These are phyloP conservation scores for Drosophila nigricruria DNA, from an alignment of 2,888 invertebrate genomes.

Conservation along the genomic window DNA sequence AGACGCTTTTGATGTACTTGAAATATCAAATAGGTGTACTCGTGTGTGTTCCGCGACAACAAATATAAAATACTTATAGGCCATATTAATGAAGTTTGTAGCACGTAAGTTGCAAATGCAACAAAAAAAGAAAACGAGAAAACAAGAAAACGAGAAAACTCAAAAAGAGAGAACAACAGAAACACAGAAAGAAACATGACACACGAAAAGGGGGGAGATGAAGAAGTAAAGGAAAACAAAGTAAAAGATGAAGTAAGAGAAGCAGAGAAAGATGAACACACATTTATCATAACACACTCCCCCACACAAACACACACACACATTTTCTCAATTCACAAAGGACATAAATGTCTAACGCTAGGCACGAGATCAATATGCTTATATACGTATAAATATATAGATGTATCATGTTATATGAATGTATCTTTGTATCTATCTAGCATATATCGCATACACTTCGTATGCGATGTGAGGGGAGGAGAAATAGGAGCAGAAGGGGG, in stretches of 20 bases:
- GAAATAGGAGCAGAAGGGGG: background rate
- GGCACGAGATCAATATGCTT: slow-evolving; percentile 18
- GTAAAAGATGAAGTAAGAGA: background rate
- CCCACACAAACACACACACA: background rate
- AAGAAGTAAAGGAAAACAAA: background rate
- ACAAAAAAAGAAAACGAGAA: slow-evolving; percentile 20
- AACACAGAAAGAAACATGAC: background rate
- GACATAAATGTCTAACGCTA: slow-evolving; percentile 21
- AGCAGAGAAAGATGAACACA: background rate
- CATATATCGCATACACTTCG: slow-evolving; percentile 30
- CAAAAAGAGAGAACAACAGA: background rate
- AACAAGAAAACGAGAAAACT: slow-evolving; percentile 19
- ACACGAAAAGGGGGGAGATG: background rate
- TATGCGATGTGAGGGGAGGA: background rate
- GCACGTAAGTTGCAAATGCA: slow-evolving; percentile 57
- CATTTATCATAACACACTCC: background rate
- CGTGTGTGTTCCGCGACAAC: slow-evolving; percentile 31
- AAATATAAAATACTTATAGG: slow-evolving; percentile 58
- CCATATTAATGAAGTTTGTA: slow-evolving; percentile 78
- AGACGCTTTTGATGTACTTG: slow-evolving; percentile 41
- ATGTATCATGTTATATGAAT: slow-evolving; percentile 12
- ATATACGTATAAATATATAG: background rate
- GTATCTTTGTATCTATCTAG: slow-evolving; percentile 23
- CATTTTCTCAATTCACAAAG: slow-evolving; percentile 14
- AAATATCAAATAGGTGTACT: slow-evolving; percentile 23